A percentile compares a stretch with the other conserved stretches of the same genome.
Conservation (phyloP, 2,888 invertebrate genomes). For the Eupithecia abbreviata region DNA sequence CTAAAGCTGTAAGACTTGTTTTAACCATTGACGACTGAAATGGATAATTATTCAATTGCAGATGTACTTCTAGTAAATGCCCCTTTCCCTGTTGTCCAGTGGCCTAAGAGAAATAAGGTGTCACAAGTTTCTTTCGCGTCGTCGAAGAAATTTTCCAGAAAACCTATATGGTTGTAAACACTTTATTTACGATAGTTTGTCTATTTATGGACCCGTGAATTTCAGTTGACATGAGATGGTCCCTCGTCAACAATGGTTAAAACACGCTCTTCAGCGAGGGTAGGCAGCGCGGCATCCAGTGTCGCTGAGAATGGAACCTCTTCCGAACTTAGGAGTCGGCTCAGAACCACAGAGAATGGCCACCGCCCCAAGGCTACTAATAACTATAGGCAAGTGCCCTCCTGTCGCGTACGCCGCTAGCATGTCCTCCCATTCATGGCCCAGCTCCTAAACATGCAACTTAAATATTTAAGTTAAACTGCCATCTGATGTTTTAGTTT, state of each 20-base stretch:
- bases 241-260: slow-evolving; percentile 83
- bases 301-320: slow-evolving; percentile 76
- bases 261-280: slow-evolving; percentile 83
- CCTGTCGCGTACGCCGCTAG: slow-evolving; percentile 85
- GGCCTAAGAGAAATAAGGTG: slow-evolving; percentile 80
- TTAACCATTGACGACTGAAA: slow-evolving; percentile 82
- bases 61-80: slow-evolving; percentile 64
- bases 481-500: slow-evolving; percentile 2
- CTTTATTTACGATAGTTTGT: slow-evolving; percentile 72
- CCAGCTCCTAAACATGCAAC: background rate
- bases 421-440: slow-evolving; percentile 50
- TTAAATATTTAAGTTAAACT: background rate
- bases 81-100: slow-evolving; percentile 66
- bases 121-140: slow-evolving; percentile 53
- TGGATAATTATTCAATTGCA: slow-evolving; percentile 82
- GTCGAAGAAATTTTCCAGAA: slow-evolving; percentile 81
- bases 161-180: slow-evolving; percentile 58
- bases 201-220: slow-evolving; percentile 79
- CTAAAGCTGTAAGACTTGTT: slow-evolving; percentile 82
- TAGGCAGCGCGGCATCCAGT: slow-evolving; percentile 74
- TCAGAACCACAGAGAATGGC: slow-evolving; percentile 75
- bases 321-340: slow-evolving; percentile 76
- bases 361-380: slow-evolving; percentile 70
- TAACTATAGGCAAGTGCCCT: slow-evolving; percentile 78
- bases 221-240: slow-evolving; percentile 83